phyloP scores from a whole-genome alignment of 2,113 vertebrate genomes.

The Pheucticus melanocephalus region DNA sequence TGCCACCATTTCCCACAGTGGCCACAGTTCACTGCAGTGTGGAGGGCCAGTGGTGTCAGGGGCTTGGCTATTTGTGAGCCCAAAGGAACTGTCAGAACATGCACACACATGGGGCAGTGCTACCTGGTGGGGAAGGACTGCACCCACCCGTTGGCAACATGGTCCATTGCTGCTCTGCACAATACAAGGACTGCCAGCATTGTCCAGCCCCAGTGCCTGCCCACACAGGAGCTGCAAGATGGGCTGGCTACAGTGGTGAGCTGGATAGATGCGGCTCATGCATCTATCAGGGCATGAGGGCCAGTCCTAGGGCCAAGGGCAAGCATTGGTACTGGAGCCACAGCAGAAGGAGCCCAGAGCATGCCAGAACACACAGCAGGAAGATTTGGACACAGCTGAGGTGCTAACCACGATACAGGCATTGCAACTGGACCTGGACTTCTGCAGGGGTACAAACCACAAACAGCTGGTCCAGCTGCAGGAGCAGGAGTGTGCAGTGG shows the following conservation, averaged over 20 bases:
- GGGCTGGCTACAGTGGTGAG: not conserved
- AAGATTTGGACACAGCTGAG: conserved; percentile 43
- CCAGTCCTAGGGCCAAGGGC: not conserved
- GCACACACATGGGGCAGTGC: not conserved
- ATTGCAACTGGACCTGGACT: conserved; percentile 69
- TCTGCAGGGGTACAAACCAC: conserved; percentile 37
- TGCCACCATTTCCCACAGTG: not conserved
- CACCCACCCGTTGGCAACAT: rapidly evolving
- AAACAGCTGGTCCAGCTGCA: conserved; percentile 65
- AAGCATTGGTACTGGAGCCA: not conserved
- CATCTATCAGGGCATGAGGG: too few species aligned
- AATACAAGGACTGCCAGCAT: not conserved
- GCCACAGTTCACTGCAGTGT: not conserved
- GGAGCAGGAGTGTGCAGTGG: conserved; percentile 43
- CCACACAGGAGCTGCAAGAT: not conserved
- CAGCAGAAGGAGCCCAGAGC: not conserved
- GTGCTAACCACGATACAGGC: conserved; percentile 39
- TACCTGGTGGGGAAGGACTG: not conserved
- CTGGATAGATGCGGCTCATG: not conserved
- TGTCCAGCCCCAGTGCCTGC: not conserved
- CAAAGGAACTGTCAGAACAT: not conserved
- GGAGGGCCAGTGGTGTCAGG: not conserved
- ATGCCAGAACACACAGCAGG: conserved; percentile 34
- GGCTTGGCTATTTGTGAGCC: not conserved
- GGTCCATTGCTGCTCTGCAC: not conserved